Percentiles rank a stretch among this genome's conserved stretches.
Evolutionary conservation across 2,113 vertebrate species (phyloP).

Genomic region (Eptesicus fuscus): DNA sequence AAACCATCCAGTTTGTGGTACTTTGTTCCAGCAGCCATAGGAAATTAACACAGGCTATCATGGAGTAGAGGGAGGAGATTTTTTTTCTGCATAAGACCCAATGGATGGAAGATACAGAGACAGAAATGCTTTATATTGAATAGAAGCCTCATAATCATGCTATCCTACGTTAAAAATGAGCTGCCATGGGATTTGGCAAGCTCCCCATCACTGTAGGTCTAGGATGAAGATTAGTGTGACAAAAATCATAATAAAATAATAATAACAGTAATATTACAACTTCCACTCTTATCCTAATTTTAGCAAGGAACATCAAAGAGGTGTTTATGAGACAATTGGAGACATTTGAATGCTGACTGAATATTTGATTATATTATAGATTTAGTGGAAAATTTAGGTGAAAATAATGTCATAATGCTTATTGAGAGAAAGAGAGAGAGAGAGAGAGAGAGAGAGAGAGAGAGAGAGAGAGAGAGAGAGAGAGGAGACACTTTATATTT

Average conservation of each 20-base stretch:
- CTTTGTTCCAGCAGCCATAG: background rate
- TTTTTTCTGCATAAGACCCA: background rate
- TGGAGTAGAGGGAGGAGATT: background rate
- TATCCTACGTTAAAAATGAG: conserved; percentile 21
- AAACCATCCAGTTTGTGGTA: background rate
- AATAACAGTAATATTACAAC: background rate
- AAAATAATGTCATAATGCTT: background rate
- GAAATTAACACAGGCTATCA: conserved; percentile 3
- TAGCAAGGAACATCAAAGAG: background rate
- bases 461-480: background rate
- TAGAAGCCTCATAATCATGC: background rate
- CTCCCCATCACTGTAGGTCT: background rate
- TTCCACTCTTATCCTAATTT: background rate
- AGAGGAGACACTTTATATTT: background rate
- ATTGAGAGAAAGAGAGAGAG: background rate
- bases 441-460: background rate
- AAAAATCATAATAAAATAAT: background rate
- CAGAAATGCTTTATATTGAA: conserved; percentile 30
- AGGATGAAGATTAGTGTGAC: background rate
- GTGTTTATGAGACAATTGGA: background rate
- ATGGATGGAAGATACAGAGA: background rate
- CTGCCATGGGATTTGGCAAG: background rate
- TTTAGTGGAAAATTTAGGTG: background rate
- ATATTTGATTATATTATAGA: conserved; percentile 25
- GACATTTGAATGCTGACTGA: background rate